phyloP scores from a whole-genome alignment of 1,140 invertebrate species.

The Drosophila ohnishii region DNA sequence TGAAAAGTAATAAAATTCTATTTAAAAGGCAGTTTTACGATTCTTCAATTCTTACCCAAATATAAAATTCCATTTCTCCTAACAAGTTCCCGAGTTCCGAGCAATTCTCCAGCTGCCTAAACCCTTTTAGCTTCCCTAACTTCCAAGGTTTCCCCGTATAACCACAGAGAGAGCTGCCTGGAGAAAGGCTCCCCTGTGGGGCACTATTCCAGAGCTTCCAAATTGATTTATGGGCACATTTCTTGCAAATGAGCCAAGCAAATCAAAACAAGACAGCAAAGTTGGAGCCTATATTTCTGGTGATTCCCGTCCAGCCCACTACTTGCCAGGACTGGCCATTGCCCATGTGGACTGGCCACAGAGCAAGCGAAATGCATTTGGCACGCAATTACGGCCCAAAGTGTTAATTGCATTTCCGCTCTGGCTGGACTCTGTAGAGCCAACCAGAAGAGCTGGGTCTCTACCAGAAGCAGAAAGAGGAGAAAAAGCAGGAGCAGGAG shows the following conservation, averaged over 20 bases:
- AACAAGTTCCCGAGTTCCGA: not conserved
- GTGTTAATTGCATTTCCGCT: constrained; percentile 80
- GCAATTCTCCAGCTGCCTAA: not conserved
- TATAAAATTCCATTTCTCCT: not conserved
- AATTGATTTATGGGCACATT: constrained; percentile 70
- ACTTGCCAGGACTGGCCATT: not conserved
- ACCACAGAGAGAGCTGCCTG: not conserved
- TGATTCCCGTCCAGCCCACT: constrained; percentile 1
- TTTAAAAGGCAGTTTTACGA: not conserved
- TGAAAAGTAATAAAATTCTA: not conserved
- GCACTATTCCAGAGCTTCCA: constrained; percentile 1
- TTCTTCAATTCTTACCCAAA: too few species aligned
- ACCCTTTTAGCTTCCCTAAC: not conserved
- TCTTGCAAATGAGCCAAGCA: constrained; percentile 73
- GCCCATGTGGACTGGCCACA: constrained; percentile 29
- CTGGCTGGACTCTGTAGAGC: constrained; percentile 8
- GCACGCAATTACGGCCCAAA: constrained; percentile 80
- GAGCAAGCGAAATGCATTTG: constrained; percentile 72
- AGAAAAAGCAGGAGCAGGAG: constrained; percentile 10
- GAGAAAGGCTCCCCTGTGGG: constrained; percentile 6
- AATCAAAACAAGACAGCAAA: constrained; percentile 68
- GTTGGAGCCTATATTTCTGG: constrained; percentile 27
- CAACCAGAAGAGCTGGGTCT: constrained; percentile 24
- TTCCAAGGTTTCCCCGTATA: too few species aligned
- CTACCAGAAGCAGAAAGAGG: not conserved